Base-by-base conservation (phyloP, 2,888 invertebrate genomes). In the Blomia tropicalis region DNA sequence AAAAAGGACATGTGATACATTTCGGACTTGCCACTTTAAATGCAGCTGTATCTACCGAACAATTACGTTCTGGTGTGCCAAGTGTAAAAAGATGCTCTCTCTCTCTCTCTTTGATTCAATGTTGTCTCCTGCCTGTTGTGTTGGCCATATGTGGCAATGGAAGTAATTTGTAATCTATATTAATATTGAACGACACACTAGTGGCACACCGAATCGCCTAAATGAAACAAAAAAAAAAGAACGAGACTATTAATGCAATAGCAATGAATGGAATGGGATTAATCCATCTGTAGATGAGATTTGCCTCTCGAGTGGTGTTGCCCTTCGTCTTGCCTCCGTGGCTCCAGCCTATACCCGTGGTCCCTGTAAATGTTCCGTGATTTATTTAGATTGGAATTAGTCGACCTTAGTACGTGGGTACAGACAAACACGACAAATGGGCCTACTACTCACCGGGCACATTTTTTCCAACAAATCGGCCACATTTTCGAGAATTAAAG, bases 361-460 rank as follows among this genome's bases (percentile, higher is more conserved):
- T n/a, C n/a, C n/a, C n/a, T n/a, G n/a, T n/a, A n/a, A n/a, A n/a
- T n/a, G n/a, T n/a, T 36, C 7, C 22, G 51, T 47, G 51, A 47
- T 47, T 47, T 47, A 47, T 47, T 47, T 47, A 19, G 23, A 47
- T 22, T 14, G 51, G 51, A 47, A 47, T 47, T 47, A 47, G 51
- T 36, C 7, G 7, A 17, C 7, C 36, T n/a, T n/a, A n/a, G n/a
- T n/a, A n/a, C n/a, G n/a, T n/a, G n/a, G n/a, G n/a, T n/a, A n/a
- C n/a, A n/a, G n/a, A n/a, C n/a, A n/a, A n/a, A n/a, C n/a, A n/a
- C n/a, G n/a, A n/a, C n/a, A n/a, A n/a, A n/a, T n/a, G n/a, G n/a
- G n/a, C n/a, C n/a, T n/a, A n/a, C n/a, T n/a, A n/a, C n/a, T n/a
- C n/a, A n/a, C n/a, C n/a, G n/a, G n/a, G n/a, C n/a, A n/a, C n/a